These are phyloP conservation scores for Mesochorus sp. DNA, from an alignment of 2,888 invertebrate species.

Conservation along the genomic window DNA sequence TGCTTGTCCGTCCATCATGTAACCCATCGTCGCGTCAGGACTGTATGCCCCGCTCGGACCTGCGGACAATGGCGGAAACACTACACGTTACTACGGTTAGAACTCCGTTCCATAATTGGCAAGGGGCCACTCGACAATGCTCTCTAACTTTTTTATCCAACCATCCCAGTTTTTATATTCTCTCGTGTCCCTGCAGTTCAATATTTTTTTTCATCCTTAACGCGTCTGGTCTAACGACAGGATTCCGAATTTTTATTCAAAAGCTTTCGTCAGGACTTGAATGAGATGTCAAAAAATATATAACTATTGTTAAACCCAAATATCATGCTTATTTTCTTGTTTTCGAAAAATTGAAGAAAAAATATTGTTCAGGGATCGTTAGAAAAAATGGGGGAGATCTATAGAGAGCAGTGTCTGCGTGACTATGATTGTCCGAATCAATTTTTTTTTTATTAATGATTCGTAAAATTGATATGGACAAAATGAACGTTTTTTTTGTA, in stretches of 20 bases:
- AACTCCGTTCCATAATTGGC: slow-evolving; percentile 83
- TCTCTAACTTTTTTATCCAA: slow-evolving; percentile 54
- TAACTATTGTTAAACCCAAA: too few relatives aligned
- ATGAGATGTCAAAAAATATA: neutral
- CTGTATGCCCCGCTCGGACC: slow-evolving; percentile 98
- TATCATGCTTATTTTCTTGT: too few relatives aligned
- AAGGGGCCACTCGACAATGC: slow-evolving; percentile 75
- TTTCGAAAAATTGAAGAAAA: too few relatives aligned
- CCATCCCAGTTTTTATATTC: slow-evolving; percentile 13
- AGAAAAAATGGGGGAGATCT: neutral
- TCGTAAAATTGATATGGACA: slow-evolving; percentile 5
- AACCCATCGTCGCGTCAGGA: slow-evolving; percentile 97
- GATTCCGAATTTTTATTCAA: neutral
- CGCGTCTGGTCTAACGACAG: too few relatives aligned
- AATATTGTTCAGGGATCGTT: neutral
- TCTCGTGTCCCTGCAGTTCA: neutral
- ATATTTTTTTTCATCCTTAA: neutral
- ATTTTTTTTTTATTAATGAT: neutral
- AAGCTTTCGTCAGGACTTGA: neutral
- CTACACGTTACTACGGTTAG: slow-evolving; percentile 87
- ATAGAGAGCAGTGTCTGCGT: slow-evolving; percentile 52
- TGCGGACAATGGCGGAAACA: slow-evolving; percentile 94
- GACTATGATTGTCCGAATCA: slow-evolving; percentile 3
- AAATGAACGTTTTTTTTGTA: slow-evolving; percentile 10
- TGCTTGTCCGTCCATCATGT: slow-evolving; percentile 98